Percentiles rank a stretch among this genome's conserved stretches.
phyloP scores from a whole-genome alignment of 64 coral and sea anemone genomes.

The Pachyseris speciosa region DNA sequence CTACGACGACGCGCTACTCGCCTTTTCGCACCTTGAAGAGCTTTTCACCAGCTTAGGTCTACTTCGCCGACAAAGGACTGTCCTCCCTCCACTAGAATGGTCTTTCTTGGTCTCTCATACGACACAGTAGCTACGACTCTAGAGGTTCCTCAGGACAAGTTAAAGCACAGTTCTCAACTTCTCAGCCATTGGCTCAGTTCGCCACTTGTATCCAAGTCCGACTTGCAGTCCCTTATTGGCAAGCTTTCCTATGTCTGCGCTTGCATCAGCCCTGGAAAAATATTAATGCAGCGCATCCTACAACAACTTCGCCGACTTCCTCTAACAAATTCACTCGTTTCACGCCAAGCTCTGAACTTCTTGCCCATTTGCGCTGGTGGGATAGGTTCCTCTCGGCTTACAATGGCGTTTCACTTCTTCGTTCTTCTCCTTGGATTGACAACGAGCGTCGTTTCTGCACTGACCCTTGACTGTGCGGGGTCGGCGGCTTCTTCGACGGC shows the following conservation, averaged over 20 bases:
- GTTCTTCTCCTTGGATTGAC: not conserved
- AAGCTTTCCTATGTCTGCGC: constrained; percentile 32
- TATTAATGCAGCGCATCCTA: constrained; percentile 30
- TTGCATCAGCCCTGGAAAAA: constrained; percentile 26
- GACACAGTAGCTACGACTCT: constrained; percentile 18
- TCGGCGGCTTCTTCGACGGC: not conserved
- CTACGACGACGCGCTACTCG: not conserved
- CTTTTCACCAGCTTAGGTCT: constrained; percentile 36
- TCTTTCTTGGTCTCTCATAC: constrained; percentile 40
- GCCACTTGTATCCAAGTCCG: not conserved
- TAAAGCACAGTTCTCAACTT: not conserved
- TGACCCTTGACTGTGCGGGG: not conserved
- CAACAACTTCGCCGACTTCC: not conserved
- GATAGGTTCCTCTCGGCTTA: not conserved
- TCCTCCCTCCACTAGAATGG: not conserved
- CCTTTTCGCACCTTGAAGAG: not conserved
- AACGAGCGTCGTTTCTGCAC: not conserved
- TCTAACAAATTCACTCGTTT: not conserved
- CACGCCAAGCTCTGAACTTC: not conserved
- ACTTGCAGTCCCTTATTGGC: not conserved
- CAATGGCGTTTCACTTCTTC: not conserved
- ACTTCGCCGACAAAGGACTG: constrained; percentile 40
- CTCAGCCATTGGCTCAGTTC: not conserved
- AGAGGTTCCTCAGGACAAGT: not conserved
- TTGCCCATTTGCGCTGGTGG: not conserved